Conservation (phyloP, 1,140 invertebrate genomes). For the Drosophila seguyi region DNA sequence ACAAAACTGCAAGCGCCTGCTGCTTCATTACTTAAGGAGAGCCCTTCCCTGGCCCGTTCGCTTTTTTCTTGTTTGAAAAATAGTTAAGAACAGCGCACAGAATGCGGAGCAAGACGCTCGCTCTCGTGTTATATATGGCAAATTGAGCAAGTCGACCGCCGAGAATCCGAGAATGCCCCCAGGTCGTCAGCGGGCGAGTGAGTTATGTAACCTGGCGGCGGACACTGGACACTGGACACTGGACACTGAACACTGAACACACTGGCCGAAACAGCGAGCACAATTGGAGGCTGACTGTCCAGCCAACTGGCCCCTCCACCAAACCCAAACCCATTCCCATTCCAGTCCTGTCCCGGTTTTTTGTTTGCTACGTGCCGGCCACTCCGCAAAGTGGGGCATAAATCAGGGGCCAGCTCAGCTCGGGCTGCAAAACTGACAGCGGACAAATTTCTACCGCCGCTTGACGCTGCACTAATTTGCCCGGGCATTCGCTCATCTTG, state of each 20-base stretch:
- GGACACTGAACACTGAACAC: conserved; percentile 48
- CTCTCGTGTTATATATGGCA: conserved; percentile 75
- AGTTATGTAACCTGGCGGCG: conserved; percentile 71
- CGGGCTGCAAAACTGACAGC: conserved; percentile 76
- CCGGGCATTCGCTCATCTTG: conserved; percentile 79
- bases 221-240: conserved; percentile 33
- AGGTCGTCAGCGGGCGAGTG: conserved; percentile 68
- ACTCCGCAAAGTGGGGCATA: conserved; percentile 66
- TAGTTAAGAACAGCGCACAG: conserved; percentile 66
- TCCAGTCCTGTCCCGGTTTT: conserved; percentile 9
- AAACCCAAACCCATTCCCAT: background rate
- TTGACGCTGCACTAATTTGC: conserved; percentile 80
- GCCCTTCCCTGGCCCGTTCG: conserved; percentile 4
- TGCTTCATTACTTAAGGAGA: conserved; percentile 75
- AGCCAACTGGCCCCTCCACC: background rate
- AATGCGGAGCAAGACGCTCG: conserved; percentile 39
- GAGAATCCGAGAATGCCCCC: conserved; percentile 75
- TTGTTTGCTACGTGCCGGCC: conserved; percentile 62
- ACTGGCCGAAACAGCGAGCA: conserved; percentile 57
- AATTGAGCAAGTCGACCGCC: conserved; percentile 78
- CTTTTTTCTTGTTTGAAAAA: conserved; percentile 66
- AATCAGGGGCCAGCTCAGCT: conserved; percentile 66
- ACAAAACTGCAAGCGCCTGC: conserved; percentile 77
- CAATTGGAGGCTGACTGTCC: conserved; percentile 56
- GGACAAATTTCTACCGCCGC: conserved; percentile 76